Base-by-base conservation (phyloP, 2,888 invertebrate species). In the Oscheius sp. region DNA sequence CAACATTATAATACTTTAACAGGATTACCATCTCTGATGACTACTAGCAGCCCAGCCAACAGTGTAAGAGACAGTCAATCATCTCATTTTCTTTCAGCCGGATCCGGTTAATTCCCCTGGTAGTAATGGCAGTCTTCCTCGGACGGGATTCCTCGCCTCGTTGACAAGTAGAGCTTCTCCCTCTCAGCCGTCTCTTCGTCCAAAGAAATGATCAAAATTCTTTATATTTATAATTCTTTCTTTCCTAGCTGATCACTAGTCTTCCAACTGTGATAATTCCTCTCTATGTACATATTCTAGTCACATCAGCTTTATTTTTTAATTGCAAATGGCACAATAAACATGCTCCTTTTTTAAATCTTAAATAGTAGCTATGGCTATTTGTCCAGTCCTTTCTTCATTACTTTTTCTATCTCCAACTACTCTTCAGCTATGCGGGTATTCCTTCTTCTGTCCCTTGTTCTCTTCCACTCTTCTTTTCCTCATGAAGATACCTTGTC, bases 401-500 rank as follows among this genome's bases (percentile, higher is more conserved):
- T n/a, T 51, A 26, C 2, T 6, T 41, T 12, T 14, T 6, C 41
- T 41, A 17, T 41, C 12, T 12, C 41, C 41, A 6, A 9, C 36
- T 14, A 36, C 14, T 14, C 36, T 41, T 41, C 12, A 41, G 41
- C 59, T 2, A 62, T 49, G 49, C 36, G 62, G 22, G 24, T 62
- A 4, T 8, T 17, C n/a, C 9, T 59, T 14, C 1, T 64, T 28
- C 22, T 44, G 14, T 32, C 50, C 20, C 41, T 41, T 20, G 17
- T 9, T 5, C 9, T 50, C 3, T 12, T 30, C n/a, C n/a, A n/a
- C n/a, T 14, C 50, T 14, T 26, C 20, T 8, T 41, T 44, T 12
- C 5, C 59, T 1, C 24, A 51, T 45, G 50, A 70, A n/a, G 72
- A 72, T 26, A 67, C 65, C n/a, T 59, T 72, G 12, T 77, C 73